Percentiles rank a stretch among this genome's conserved stretches.
These are phyloP conservation scores for Schlechtendalia chinensis DNA, from an alignment of 1,140 invertebrate species.

Conservation along the genomic window DNA sequence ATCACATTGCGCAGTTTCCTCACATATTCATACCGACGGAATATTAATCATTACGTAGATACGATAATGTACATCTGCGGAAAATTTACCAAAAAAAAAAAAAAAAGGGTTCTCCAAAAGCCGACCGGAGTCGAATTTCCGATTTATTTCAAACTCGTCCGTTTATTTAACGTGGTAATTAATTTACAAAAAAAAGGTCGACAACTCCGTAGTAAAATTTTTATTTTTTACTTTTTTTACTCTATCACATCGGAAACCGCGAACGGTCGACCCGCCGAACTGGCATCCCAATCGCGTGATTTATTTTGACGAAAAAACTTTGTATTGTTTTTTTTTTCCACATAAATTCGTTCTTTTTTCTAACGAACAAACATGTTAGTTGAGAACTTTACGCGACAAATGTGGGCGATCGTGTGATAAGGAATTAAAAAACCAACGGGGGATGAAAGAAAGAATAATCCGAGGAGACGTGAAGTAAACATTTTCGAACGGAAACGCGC, in stretches of 20 bases:
- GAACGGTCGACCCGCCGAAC: too few relatives aligned
- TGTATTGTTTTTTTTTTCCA: too few relatives aligned
- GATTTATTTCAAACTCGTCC: not conserved
- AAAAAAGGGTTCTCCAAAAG: too few relatives aligned
- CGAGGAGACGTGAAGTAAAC: not conserved
- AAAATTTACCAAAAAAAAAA: too few relatives aligned
- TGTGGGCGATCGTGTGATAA: not conserved
- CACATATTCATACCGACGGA: too few relatives aligned
- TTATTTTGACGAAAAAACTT: not conserved
- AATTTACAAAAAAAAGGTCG: not conserved
- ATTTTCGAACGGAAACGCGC: not conserved
- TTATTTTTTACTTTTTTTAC: not conserved
- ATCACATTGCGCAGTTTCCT: too few relatives aligned
- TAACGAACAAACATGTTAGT: not conserved
- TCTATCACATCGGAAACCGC: not conserved
- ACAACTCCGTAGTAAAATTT: not conserved
- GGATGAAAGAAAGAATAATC: not conserved
- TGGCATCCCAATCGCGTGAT: not conserved
- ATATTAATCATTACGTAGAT: too few relatives aligned
- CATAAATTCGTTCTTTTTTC: not conserved
- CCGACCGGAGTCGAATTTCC: not conserved
- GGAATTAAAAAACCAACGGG: too few relatives aligned
- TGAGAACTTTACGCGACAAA: not conserved
- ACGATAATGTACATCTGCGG: too few relatives aligned
- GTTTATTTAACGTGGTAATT: not conserved